Evolutionary conservation across 2,888 invertebrate genomes (phyloP).

Genomic region (Orthosia gothica): DNA sequence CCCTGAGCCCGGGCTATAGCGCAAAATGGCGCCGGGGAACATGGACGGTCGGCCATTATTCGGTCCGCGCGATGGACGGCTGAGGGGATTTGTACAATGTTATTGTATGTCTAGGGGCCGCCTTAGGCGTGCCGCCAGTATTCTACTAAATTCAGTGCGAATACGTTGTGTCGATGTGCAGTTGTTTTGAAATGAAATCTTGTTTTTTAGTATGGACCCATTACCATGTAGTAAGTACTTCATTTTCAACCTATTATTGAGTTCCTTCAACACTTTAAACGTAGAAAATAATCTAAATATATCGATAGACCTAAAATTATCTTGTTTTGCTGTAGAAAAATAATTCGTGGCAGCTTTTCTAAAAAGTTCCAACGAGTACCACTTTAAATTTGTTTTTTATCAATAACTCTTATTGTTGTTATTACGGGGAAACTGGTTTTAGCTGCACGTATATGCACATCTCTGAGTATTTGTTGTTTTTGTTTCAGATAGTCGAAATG

Average conservation of each 20-base stretch:
- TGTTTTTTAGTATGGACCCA: constrained; percentile 10
- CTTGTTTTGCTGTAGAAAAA: too few relatives aligned
- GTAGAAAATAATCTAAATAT: neutral
- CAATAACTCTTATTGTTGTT: constrained; percentile 15
- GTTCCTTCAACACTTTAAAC: neutral
- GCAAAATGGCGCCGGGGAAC: too few relatives aligned
- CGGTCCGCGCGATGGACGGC: too few relatives aligned
- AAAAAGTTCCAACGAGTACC: constrained; percentile 5
- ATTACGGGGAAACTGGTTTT: constrained; percentile 19
- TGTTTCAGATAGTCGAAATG: constrained; percentile 23
- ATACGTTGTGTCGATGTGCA: neutral
- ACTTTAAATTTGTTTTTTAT: constrained; percentile 14
- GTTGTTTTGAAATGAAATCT: constrained; percentile 7
- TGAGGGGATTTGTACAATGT: too few relatives aligned
- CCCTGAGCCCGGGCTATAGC: too few relatives aligned
- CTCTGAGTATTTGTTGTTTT: constrained; percentile 29
- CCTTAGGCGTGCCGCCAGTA: too few relatives aligned
- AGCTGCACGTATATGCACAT: constrained; percentile 19
- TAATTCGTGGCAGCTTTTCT: too few relatives aligned
- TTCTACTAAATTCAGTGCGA: neutral
- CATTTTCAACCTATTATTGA: constrained; percentile 4
- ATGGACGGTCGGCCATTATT: too few relatives aligned
- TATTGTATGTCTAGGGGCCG: too few relatives aligned
- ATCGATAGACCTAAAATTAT: neutral
- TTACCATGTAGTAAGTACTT: constrained; percentile 17